Percentiles rank a stretch among this genome's conserved stretches.
Conservation (phyloP, 2,797 vertebrate genomes). For the Enteromius unitaeniatus region DNA sequence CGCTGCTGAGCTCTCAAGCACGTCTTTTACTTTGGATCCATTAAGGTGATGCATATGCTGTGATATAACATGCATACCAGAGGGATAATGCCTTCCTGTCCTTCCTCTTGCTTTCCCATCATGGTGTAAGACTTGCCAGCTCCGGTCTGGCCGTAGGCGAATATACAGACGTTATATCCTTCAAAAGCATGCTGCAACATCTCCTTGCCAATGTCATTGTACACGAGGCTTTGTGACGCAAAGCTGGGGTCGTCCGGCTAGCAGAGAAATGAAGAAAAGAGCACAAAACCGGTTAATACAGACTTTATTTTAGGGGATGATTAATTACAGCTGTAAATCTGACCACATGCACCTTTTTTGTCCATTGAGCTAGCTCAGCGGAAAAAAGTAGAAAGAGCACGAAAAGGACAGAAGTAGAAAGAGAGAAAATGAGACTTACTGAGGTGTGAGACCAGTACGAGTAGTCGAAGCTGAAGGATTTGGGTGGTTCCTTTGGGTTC, state of each 20-base stretch:
- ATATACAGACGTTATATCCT: constrained; percentile 98
- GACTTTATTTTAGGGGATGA: neutral
- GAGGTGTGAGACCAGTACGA: constrained; percentile 99
- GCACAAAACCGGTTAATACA: neutral
- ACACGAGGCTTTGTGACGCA: constrained; percentile 93
- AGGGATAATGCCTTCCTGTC: constrained; percentile 97
- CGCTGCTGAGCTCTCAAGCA: neutral
- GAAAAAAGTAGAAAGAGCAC: constrained; percentile 14
- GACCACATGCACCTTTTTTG: constrained; percentile 21
- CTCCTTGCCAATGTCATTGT: constrained; percentile 98
- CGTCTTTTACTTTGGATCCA: constrained; percentile 17
- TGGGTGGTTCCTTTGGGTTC: constrained; percentile 96
- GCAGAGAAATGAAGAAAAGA: constrained; percentile 40
- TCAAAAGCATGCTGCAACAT: constrained; percentile 97
- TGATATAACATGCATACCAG: constrained; percentile 78
- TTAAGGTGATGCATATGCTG: constrained; percentile 15
- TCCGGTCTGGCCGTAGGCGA: constrained; percentile 98
- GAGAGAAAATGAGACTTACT: constrained; percentile 75
- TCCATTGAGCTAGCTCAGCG: constrained; percentile 23
- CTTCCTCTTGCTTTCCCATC: constrained; percentile 99
- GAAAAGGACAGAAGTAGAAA: neutral
- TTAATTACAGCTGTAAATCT: constrained; percentile 26
- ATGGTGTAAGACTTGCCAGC: constrained; percentile 98
- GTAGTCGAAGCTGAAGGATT: constrained; percentile 98
- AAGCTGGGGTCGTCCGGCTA: constrained; percentile 93